Base-by-base conservation (phyloP, 2,888 invertebrate species). In the Tethea ocularis region DNA sequence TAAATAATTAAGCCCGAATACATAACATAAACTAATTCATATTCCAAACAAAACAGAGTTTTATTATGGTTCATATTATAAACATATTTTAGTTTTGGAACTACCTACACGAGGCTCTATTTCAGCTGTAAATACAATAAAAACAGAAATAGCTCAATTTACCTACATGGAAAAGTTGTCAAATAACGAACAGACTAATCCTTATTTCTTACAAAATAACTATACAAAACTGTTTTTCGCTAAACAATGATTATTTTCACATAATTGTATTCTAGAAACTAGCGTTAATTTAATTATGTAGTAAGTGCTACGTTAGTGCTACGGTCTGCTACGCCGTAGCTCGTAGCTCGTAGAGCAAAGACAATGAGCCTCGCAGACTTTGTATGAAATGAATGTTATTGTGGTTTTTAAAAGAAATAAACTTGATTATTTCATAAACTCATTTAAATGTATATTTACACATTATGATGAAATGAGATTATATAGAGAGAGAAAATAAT, bases 321-420 rank as follows among this genome's bases (percentile, higher is more conserved):
- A 64, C 64, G 54, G 24, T 41, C 52, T 52, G 67, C 67, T 67
- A 67, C 70, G 67, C 22, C 70, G 72, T 66, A 67, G 69, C 58
- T 60, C 26, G 46, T 56, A 36, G 38, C 38, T 24, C 41, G 24
- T 46, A 36, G 36, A 57, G 29, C 53, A 33, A 6, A 24, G 29
- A 26, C 24, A 51, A 51, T 24, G 23, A 8, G 24, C 7, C 7
- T 26, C 24, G 23, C n/a, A 52, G 52, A 26, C 26, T 17, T 33
- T 53, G 52, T 52, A n/a, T 38, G 38, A 38, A n/a, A 38, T 38
- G 5, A 46, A 10, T 20, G 20, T 46, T 20, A 7, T n/a, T 7
- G 38, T n/a, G n/a, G 36, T 38, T 38, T 33, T 33, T 33, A 7
- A 1, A 29, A 33, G 13, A 33, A 33, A 33, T 13, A 13, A 33